These are phyloP conservation scores for Eupithecia vulgata DNA, from an alignment of 2,888 invertebrate species.

Conservation along the genomic window DNA sequence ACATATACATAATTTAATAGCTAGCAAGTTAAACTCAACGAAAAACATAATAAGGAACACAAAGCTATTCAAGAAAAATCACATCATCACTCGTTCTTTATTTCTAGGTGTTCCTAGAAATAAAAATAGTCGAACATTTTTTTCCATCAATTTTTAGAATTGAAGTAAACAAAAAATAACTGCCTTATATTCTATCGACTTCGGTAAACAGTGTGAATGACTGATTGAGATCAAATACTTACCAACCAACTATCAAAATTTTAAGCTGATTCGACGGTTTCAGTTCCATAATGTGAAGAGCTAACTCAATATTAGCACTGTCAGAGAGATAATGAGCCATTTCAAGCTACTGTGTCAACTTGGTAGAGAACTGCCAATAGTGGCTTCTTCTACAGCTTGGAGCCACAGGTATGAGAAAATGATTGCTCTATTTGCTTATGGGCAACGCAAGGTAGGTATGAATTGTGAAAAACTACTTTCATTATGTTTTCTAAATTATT, in stretches of 20 bases:
- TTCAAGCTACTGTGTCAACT: constrained; percentile 42
- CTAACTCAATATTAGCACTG: constrained; percentile 59
- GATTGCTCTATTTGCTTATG: constrained; percentile 32
- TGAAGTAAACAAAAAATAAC: no score
- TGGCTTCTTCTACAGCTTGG: constrained; percentile 33
- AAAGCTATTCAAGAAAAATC: not conserved
- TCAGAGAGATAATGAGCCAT: constrained; percentile 58
- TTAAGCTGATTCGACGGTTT: constrained; percentile 35
- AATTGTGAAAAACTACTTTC: not conserved
- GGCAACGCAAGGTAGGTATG: no score
- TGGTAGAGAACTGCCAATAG: constrained; percentile 24
- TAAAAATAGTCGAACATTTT: no score
- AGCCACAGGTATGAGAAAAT: constrained; percentile 19
- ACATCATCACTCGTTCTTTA: not conserved
- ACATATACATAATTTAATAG: not conserved
- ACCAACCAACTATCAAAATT: constrained; percentile 29
- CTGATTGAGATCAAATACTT: constrained; percentile 10
- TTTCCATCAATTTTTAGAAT: no score
- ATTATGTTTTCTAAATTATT: not conserved
- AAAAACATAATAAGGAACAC: not conserved
- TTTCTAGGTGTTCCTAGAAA: not conserved
- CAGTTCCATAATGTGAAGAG: constrained; percentile 52
- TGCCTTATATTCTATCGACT: not conserved
- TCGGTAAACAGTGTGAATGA: not conserved
- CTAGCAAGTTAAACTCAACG: not conserved